phyloP scores from a whole-genome alignment of 1,140 invertebrate species.

The Bombus turneri region DNA sequence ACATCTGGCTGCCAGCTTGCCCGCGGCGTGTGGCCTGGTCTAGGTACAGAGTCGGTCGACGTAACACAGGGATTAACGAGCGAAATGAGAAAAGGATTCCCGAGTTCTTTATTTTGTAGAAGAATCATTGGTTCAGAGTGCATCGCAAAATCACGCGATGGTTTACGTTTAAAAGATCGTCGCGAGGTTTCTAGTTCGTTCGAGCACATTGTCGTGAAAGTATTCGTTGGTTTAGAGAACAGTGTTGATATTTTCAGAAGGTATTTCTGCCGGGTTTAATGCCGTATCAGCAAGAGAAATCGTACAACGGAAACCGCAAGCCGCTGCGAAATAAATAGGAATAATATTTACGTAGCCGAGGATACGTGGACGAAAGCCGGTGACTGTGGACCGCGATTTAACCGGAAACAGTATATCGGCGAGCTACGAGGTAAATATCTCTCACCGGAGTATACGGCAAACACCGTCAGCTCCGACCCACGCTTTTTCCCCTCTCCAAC shows the following conservation, averaged over 20 bases:
- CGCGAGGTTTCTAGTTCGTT: no score
- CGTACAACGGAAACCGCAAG: neutral
- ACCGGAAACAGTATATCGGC: constrained; percentile 26
- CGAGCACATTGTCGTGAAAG: neutral
- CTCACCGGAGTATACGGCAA: constrained; percentile 14
- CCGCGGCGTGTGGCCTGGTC: no score
- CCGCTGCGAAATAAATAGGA: constrained; percentile 27
- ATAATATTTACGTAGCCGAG: constrained; percentile 36
- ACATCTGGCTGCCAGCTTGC: no score
- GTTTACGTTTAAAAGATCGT: neutral
- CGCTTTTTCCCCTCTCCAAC: neutral
- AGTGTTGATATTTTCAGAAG: constrained; percentile 13
- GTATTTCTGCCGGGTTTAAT: constrained; percentile 15
- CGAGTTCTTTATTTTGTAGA: neutral
- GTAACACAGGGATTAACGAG: neutral
- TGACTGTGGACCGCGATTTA: constrained; percentile 33
- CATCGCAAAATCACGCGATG: neutral
- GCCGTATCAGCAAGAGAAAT: neutral
- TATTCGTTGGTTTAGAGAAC: no score
- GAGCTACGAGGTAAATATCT: constrained; percentile 29
- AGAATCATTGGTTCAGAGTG: neutral
- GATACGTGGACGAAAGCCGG: constrained; percentile 7
- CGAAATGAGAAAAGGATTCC: neutral
- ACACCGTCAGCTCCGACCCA: neutral
- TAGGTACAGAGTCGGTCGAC: no score